Evolutionary conservation across 2,888 invertebrate species (phyloP).

Genomic region (Drosophila anomalata): DNA sequence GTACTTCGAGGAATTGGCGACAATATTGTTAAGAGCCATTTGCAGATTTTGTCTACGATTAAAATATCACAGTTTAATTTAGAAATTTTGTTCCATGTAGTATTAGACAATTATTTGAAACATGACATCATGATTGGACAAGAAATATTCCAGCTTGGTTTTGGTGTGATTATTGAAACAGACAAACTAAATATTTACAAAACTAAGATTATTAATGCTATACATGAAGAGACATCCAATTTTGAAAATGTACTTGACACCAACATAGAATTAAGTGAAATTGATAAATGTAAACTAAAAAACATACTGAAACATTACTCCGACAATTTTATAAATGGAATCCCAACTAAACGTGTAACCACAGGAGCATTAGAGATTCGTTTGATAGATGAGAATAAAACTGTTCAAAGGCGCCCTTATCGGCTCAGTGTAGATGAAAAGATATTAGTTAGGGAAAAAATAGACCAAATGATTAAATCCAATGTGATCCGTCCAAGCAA

Average conservation of each 20-base stretch:
- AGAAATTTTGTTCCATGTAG: not conserved
- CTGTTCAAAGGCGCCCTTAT: conserved; percentile 7
- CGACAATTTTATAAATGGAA: no score
- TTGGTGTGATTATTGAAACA: no score
- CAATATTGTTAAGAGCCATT: conserved; percentile 10
- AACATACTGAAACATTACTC: no score
- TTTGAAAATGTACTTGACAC: not conserved
- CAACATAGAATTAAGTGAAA: conserved; percentile 1
- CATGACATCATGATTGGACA: no score
- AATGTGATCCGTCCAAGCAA: conserved; percentile 16
- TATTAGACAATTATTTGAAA: not conserved
- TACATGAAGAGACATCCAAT: no score
- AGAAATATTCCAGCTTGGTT: no score
- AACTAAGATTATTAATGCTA: no score
- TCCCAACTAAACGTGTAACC: not conserved
- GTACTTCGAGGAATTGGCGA: conserved; percentile 13
- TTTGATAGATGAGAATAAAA: conserved; percentile 4
- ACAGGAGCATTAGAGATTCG: not conserved
- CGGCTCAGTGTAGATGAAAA: not conserved
- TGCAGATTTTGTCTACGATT: conserved; percentile 13
- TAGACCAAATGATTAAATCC: conserved; percentile 15
- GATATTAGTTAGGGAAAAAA: conserved; percentile 2
- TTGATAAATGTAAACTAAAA: no score
- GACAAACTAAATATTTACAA: no score
- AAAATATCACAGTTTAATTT: conserved; percentile 13